Conservation (phyloP, 1,140 invertebrate genomes). For the Papilio glaucus region DNA sequence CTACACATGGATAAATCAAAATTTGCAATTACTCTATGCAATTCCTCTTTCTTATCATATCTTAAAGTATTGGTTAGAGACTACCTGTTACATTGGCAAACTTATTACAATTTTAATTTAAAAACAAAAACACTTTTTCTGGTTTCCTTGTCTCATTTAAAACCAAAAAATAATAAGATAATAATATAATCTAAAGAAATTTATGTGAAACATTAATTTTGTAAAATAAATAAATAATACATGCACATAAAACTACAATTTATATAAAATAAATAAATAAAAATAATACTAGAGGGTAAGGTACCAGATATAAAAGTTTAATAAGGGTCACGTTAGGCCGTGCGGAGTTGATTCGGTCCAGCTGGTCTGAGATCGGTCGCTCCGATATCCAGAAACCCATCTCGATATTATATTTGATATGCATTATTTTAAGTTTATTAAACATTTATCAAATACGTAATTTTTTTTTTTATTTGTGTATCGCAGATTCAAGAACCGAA, state of each 20-base stretch:
- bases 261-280: background rate
- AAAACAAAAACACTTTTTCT: too few relatives aligned
- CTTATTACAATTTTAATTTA: too few relatives aligned
- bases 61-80: too few relatives aligned
- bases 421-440: background rate
- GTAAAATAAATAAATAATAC: too few relatives aligned
- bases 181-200: too few relatives aligned
- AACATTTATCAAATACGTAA: background rate
- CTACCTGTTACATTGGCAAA: too few relatives aligned
- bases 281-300: background rate
- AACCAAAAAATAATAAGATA: too few relatives aligned
- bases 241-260: background rate
- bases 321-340: background rate
- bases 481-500: background rate
- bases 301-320: background rate
- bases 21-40: background rate
- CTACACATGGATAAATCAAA: background rate
- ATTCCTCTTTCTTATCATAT: background rate
- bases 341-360: background rate
- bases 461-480: background rate
- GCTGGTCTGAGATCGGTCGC: background rate
- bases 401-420: background rate
- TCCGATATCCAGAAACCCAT: background rate
- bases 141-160: too few relatives aligned
- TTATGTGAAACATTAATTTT: too few relatives aligned